Conservation (phyloP, 2,888 invertebrate genomes). For the Zeuzera pyrina region DNA sequence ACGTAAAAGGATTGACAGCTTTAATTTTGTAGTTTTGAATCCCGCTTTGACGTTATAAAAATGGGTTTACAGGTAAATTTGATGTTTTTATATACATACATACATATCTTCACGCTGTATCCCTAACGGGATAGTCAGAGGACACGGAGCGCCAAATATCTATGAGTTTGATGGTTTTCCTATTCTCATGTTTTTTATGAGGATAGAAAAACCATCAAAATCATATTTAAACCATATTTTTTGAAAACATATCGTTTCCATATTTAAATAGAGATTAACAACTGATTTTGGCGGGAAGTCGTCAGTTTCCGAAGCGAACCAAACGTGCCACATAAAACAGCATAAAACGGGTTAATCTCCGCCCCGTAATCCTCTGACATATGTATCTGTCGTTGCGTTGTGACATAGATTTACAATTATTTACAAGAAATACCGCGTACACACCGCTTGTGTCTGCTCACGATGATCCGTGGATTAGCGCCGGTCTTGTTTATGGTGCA, state of each 20-base stretch:
- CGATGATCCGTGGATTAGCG: slow-evolving; percentile 59
- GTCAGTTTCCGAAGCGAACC: slow-evolving; percentile 36
- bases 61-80: too few species aligned
- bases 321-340: slow-evolving; percentile 52
- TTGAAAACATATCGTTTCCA: slow-evolving; percentile 24
- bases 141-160: too few species aligned
- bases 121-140: too few species aligned
- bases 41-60: not conserved
- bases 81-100: too few species aligned
- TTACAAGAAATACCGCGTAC: slow-evolving; percentile 52
- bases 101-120: too few species aligned
- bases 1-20: slow-evolving; percentile 23
- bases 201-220: too few species aligned
- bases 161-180: too few species aligned
- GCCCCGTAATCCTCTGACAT: slow-evolving; percentile 60
- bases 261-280: slow-evolving; percentile 55
- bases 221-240: not conserved
- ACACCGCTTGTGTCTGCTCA: slow-evolving; percentile 56
- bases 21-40: not conserved
- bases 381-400: slow-evolving; percentile 68
- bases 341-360: slow-evolving; percentile 63
- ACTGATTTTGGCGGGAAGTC: slow-evolving; percentile 54
- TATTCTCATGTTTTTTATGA: too few species aligned
- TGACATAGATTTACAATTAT: slow-evolving; percentile 74
- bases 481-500: slow-evolving; percentile 56